Base-by-base conservation (phyloP, 2,797 vertebrate genomes). In the Spinus olivaceus region DNA sequence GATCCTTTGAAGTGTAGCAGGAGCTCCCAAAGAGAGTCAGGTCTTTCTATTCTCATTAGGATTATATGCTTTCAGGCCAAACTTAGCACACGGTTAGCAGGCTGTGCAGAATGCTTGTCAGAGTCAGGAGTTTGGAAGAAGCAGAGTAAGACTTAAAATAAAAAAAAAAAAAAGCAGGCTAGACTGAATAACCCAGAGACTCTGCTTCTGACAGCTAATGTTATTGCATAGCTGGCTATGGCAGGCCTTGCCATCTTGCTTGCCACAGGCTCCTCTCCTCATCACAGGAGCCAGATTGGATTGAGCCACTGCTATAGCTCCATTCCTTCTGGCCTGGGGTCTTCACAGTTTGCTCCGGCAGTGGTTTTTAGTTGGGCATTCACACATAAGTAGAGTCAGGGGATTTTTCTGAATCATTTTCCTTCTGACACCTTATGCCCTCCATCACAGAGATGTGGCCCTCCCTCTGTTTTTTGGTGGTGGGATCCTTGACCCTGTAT, bases 1-100 rank as follows among this genome's bases (percentile, higher is more conserved):
- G 70, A 76, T 86, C 73, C 82, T 94, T 96, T 94, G 92, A 94
- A 96, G 87, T 84, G 33, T 86, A 57, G 49, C 84, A 90, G 63
- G 80, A 94, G 57, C 76, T 87, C 57, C 61, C 15, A 2, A 61
- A 96, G 44, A 86, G 85, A 91, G 92, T 91, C 87, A 86, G 41
- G 56, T 94, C 89, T 91, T 96, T 95, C 71, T 86, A 64, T 88
- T 91, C 92, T 90, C 66, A 83, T 95, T 90, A 94, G 92, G 69
- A 92, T 94, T 88, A 82, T 72, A 88, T 14, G 27, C 37, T 96
- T 95, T 86, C 81, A 91, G 86, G 79, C 67, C 92, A 92, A 85
- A 94, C 4, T 93, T 95, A 95, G 88, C 81, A 93, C 77, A 93
- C 67, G 81, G 69, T 83, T 95, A 94, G 65, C 44, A 79, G 49